Percentiles rank a stretch among this genome's conserved stretches.
Conservation (phyloP, 2,888 invertebrate genomes). For the Diachrysia chrysitis region DNA sequence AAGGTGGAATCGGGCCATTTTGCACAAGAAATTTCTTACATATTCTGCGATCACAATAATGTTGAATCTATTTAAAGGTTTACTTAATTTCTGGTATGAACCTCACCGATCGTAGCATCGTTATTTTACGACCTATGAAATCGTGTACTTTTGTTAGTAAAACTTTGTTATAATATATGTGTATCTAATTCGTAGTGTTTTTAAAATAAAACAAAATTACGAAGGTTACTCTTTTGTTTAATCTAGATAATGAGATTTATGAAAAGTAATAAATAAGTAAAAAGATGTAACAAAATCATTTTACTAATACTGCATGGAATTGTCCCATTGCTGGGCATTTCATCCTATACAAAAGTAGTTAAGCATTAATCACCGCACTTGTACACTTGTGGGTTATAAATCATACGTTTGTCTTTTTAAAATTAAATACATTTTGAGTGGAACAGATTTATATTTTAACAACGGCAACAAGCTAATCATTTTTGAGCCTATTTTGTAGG, state of each 20-base stretch:
- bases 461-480: constrained; percentile 17
- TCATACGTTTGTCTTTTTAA: neutral
- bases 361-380: neutral
- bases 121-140: no score
- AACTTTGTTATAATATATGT: no score
- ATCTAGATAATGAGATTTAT: no score
- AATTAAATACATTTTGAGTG: constrained; percentile 15
- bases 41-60: constrained; percentile 32
- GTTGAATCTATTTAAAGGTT: constrained; percentile 15
- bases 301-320: neutral
- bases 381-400: neutral
- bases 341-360: neutral
- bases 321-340: neutral
- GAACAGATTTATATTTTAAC: constrained; percentile 27
- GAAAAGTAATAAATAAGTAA: no score
- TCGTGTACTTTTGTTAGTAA: no score
- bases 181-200: no score
- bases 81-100: neutral
- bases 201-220: no score
- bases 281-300: no score
- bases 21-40: constrained; percentile 33
- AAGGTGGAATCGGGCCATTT: constrained; percentile 50
- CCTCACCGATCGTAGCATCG: no score
- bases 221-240: no score
- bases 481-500: constrained; percentile 9